These are phyloP conservation scores for Notodonta dromedarius DNA, from an alignment of 2,888 invertebrate genomes.

Conservation along the genomic window DNA sequence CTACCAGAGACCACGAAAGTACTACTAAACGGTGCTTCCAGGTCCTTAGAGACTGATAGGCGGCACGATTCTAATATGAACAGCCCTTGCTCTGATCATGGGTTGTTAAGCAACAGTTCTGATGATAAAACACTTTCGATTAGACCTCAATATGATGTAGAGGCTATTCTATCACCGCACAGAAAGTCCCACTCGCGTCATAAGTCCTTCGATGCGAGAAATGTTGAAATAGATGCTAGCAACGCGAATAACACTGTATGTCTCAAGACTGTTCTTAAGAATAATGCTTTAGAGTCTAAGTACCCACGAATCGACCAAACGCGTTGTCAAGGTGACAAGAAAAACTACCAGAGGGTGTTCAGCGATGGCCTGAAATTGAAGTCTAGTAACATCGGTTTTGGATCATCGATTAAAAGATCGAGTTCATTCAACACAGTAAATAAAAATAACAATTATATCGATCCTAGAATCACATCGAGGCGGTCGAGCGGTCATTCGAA, in stretches of 20 bases:
- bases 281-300: slow-evolving; percentile 70
- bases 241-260: slow-evolving; percentile 68
- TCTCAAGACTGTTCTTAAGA: slow-evolving; percentile 73
- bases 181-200: slow-evolving; percentile 82
- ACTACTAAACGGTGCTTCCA: slow-evolving; percentile 67
- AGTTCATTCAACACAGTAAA: slow-evolving; percentile 86
- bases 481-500: slow-evolving; percentile 69
- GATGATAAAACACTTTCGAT: slow-evolving; percentile 78
- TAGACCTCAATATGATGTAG: slow-evolving; percentile 67
- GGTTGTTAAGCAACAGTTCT: slow-evolving; percentile 71
- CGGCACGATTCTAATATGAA: slow-evolving; percentile 72
- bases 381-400: slow-evolving; percentile 56
- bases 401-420: slow-evolving; percentile 85
- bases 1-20: slow-evolving; percentile 64
- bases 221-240: slow-evolving; percentile 64
- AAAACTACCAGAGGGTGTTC: slow-evolving; percentile 40
- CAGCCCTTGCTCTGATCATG: slow-evolving; percentile 69
- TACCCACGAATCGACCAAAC: slow-evolving; percentile 74
- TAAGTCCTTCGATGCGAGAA: slow-evolving; percentile 79
- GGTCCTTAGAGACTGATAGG: slow-evolving; percentile 70
- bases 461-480: slow-evolving; percentile 56
- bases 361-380: slow-evolving; percentile 58
- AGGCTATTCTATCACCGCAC: slow-evolving; percentile 68
- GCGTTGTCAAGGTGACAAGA: slow-evolving; percentile 71
- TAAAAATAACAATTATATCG: slow-evolving; percentile 72